Base-by-base conservation (phyloP, 1,140 invertebrate genomes). In the Bombus picipes region DNA sequence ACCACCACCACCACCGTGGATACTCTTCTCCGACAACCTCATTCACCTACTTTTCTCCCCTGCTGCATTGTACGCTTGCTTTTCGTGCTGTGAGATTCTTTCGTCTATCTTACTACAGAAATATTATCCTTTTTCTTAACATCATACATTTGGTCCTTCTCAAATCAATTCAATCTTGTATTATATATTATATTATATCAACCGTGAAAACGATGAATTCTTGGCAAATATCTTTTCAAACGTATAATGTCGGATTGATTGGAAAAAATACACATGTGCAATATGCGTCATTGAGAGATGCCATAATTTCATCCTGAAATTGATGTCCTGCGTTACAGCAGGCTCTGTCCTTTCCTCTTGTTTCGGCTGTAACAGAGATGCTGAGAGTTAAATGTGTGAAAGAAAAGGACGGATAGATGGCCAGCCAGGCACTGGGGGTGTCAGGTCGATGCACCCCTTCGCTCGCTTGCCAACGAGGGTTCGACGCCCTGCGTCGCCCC, bases 371-470 rank as follows among this genome's bases (percentile, higher is more conserved):
- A 74, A 72, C 10, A 3, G 74, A 32, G 81, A 85, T 68, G 86
- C 72, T 70, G 79, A 47, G 43, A 41, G 43, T 25, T 9, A 68
- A 2, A 12, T 62, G 25, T 39, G 43, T 28, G 68, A 68, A 71
- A 81, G 71, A 65, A 62, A 81, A 47, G 78, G 85, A 88, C 22
- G 71, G 59, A 74, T 12, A 82, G 78, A 71, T 66, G 75, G 66
- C 87, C 68, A 78, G 81, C 71, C 83, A 91, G 90, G 92, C 90
- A 93, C 92, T 92, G 90, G 77, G 92, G 92, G 83, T 94, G 94
- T 93, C 91, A 93, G 94, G 94, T 94, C 93, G 93, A 94, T 94
- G 93, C 93, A 93, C 94, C 89, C 88, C 87, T 87, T 90, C 89
- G 83, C 87, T 88, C 73, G 79, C 85, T 90, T 80, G 76, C 88